A percentile compares a stretch with the other conserved stretches of the same genome.
These are phyloP conservation scores for Columbina picui DNA, from an alignment of 2,113 vertebrate species.

Conservation along the genomic window DNA sequence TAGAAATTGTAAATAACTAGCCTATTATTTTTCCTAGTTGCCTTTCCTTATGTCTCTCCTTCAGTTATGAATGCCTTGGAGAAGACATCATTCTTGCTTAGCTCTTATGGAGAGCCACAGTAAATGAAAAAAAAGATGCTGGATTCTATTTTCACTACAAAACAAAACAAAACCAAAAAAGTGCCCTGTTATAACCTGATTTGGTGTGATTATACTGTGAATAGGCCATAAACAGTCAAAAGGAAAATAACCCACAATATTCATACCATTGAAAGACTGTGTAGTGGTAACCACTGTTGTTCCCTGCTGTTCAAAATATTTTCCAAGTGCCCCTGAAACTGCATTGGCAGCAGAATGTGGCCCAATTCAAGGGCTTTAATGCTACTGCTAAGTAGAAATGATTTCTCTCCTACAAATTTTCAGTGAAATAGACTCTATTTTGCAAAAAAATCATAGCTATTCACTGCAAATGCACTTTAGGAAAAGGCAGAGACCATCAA, in stretches of 20 bases:
- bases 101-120: neutral
- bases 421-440: slow-evolving; percentile 32
- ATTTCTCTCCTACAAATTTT: slow-evolving; percentile 24
- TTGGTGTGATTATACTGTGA: slow-evolving; percentile 46
- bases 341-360: slow-evolving; percentile 24
- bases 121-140: neutral
- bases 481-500: neutral
- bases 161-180: neutral
- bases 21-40: neutral
- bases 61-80: neutral
- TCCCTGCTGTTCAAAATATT: slow-evolving; percentile 57
- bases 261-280: slow-evolving; percentile 16
- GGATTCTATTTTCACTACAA: neutral
- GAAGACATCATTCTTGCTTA: neutral
- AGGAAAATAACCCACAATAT: slow-evolving; percentile 51
- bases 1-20: neutral
- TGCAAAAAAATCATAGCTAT: neutral
- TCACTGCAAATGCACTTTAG: neutral
- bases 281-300: slow-evolving; percentile 20
- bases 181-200: slow-evolving; percentile 8
- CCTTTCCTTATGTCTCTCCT: neutral
- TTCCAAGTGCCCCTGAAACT: neutral
- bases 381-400: slow-evolving; percentile 22
- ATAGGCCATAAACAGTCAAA: slow-evolving; percentile 50
- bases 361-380: slow-evolving; percentile 43